A percentile compares a stretch with the other conserved stretches of the same genome.
Evolutionary conservation across 2,888 invertebrate species (phyloP).

Genomic region (Doris montereyensis): DNA sequence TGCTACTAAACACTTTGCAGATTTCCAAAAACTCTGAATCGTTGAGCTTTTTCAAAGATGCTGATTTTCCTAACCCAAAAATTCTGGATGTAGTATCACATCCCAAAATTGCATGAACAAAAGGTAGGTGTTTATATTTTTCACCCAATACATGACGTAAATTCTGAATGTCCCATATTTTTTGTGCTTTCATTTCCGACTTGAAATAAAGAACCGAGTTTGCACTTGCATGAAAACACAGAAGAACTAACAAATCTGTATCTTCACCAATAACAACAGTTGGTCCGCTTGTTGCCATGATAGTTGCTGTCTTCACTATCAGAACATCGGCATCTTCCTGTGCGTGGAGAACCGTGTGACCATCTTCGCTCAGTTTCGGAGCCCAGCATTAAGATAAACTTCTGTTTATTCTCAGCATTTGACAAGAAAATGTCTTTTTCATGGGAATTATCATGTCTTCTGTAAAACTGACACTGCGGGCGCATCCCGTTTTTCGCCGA

Average conservation of each 20-base stretch:
- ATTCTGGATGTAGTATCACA: slow-evolving; percentile 33
- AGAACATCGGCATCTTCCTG: slow-evolving; percentile 51
- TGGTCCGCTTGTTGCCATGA: slow-evolving; percentile 18
- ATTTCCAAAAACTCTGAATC: not conserved
- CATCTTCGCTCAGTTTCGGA: slow-evolving; percentile 38
- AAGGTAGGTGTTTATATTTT: not conserved
- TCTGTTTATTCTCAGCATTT: slow-evolving; percentile 50
- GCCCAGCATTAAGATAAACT: slow-evolving; percentile 47
- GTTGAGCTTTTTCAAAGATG: not conserved
- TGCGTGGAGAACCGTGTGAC: slow-evolving; percentile 44
- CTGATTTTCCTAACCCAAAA: not conserved
- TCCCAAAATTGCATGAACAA: slow-evolving; percentile 21
- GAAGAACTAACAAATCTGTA: slow-evolving; percentile 54
- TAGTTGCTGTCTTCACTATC: slow-evolving; percentile 49
- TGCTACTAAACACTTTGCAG: not conserved
- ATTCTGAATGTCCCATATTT: slow-evolving; percentile 6
- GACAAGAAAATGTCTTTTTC: slow-evolving; percentile 48
- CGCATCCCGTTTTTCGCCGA: slow-evolving; percentile 44
- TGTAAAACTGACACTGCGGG: slow-evolving; percentile 41
- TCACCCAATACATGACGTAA: not conserved
- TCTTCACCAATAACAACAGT: slow-evolving; percentile 55
- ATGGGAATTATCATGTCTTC: slow-evolving; percentile 39
- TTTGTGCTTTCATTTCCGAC: not conserved
- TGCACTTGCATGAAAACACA: slow-evolving; percentile 46
- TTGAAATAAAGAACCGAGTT: not conserved